phyloP scores from a whole-genome alignment of 2,888 invertebrate species.

The Idaea biselata region DNA sequence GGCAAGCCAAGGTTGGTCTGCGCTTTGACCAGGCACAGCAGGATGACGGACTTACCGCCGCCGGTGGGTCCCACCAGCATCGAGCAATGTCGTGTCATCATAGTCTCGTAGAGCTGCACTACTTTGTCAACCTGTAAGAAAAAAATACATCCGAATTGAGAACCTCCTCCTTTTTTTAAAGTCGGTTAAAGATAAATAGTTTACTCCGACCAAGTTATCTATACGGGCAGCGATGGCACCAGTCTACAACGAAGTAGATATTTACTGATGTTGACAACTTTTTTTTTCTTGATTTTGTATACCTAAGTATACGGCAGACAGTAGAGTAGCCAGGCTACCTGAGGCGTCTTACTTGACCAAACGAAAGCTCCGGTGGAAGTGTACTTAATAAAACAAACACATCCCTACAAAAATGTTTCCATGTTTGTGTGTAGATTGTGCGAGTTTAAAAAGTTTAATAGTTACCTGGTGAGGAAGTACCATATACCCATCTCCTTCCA shows the following conservation, averaged over 20 bases:
- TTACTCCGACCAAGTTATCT: neutral
- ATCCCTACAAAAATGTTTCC: neutral
- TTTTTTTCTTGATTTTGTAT: no score
- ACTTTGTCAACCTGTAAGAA: slow-evolving; percentile 88
- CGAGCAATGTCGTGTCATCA: slow-evolving; percentile 95
- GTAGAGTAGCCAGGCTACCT: no score
- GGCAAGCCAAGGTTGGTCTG: slow-evolving; percentile 87
- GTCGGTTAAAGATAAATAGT: no score
- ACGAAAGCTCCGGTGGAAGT: no score
- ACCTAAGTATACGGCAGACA: no score
- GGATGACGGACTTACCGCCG: slow-evolving; percentile 94
- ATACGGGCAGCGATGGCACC: no score
- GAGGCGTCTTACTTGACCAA: no score
- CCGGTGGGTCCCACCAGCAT: slow-evolving; percentile 97
- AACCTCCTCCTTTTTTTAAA: no score
- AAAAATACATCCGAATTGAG: no score
- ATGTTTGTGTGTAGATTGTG: neutral
- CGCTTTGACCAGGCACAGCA: slow-evolving; percentile 88
- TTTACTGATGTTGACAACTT: no score
- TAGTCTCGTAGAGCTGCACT: slow-evolving; percentile 94
- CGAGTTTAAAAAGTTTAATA: neutral
- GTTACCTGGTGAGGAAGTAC: slow-evolving; percentile 71
- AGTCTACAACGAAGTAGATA: no score
- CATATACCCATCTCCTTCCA: slow-evolving; percentile 85
- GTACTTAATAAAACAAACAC: no score